A percentile compares a stretch with the other conserved stretches of the same genome.
Conservation (phyloP, 30 jellyfish, hydroid and myxozoan species). For the Sanderia malayensis region DNA sequence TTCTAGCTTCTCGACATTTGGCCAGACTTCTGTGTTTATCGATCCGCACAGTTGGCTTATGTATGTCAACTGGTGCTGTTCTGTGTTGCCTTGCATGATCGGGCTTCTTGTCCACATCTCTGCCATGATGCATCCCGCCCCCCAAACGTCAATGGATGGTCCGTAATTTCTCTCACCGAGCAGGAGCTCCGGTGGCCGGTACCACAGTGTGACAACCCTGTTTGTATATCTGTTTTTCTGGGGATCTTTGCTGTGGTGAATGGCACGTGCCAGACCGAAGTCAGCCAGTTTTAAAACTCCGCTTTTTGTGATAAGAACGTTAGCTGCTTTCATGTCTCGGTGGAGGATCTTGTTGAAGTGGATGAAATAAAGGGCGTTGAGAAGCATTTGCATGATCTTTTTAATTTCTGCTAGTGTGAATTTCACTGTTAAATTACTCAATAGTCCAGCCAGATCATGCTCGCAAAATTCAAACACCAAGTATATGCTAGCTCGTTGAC, state of each 20-base stretch:
- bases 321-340: conserved; percentile 99
- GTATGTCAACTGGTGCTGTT: conserved; percentile 80
- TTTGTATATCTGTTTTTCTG: conserved; percentile 87
- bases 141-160: conserved; percentile 99
- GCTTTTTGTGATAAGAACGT: conserved; percentile 89
- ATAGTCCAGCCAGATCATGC: conserved; percentile 98
- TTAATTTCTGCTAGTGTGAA: conserved; percentile 92
- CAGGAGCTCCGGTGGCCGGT: conserved; percentile 98
- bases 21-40: conserved; percentile 82
- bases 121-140: conserved; percentile 99
- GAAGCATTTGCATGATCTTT: conserved; percentile 92
- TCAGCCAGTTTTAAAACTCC: conserved; percentile 98
- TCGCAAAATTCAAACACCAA: conserved; percentile 99
- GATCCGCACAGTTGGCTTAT: conserved; percentile 94
- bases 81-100: conserved; percentile 97
- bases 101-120: conserved; percentile 99
- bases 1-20: conserved; percentile 86
- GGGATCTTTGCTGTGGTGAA: conserved; percentile 88
- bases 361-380: conserved; percentile 86
- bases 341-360: conserved; percentile 97
- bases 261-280: conserved; percentile 99
- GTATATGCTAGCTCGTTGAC: conserved; percentile 93
- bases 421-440: conserved; percentile 72
- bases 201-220: conserved; percentile 98
- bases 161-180: conserved; percentile 97